Evolutionary conservation across 2,113 vertebrate species (phyloP), one percentile per base, ranked within the genome.

Genomic region (Empidonax traillii): DNA sequence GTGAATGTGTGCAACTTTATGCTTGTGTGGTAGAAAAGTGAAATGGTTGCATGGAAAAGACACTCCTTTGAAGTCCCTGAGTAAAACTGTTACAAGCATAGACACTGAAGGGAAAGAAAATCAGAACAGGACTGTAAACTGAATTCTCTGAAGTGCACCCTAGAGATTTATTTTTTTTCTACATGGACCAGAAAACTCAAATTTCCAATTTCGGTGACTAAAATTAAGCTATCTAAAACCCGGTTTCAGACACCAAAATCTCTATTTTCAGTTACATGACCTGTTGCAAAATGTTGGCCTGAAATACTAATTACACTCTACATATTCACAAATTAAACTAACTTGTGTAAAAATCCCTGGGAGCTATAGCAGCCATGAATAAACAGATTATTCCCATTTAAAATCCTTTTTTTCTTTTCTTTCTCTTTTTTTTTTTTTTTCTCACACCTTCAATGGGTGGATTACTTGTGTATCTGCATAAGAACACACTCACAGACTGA

Each of bases 141-240:
- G 30, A 55, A 75, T 92, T 92, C 22, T 92, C 27, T 71, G 69
- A 78, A 94, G 51, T 51, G 14, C 20, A 66, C 51, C 9, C 41
- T 51, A 17, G 62, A 65, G 51, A 61, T 88, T 78, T 69, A 41
- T 74, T 69, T 88, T 85, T 84, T 68, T 61, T 78, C 44, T 85
- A 7, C 12, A 52, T 78, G 6, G 1, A 87, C 3, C 3, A 39
- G 24, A 37, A 79, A 76, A 67, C 9, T 18, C 10, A 65, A 77
- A 65, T 35, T 90, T 85, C 49, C 71, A 77, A 46, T 88, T 85
- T 85, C 35, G n/a, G n/a, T 68, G 33, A 15, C 39, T 51, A 77
- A 81, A 90, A 81, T 53, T 77, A 72, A 28, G 8, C 44, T 85
- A 73, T 77, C 21, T 80, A 63, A 77, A 73, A 51, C 55, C 27